Conservation (phyloP, 2,113 vertebrate species). For the Forbesichthys papilliferus region DNA sequence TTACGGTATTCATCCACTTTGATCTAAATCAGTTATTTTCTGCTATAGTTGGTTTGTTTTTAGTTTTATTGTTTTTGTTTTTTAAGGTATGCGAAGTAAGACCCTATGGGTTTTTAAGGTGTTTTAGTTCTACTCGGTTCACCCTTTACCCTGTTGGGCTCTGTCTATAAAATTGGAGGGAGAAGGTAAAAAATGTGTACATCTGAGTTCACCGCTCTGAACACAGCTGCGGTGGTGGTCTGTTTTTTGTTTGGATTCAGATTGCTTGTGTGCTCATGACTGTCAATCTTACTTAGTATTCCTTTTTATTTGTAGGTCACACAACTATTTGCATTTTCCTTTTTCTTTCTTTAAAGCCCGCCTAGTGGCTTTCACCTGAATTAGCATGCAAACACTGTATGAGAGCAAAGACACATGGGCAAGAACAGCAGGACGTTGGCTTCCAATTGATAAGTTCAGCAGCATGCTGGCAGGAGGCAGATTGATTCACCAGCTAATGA, state of each 20-base stretch:
- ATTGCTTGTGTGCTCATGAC: no score
- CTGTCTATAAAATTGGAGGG: no score
- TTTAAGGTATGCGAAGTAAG: no score
- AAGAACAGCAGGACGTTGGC: neutral
- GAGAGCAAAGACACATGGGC: conserved; percentile 12
- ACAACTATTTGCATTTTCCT: neutral
- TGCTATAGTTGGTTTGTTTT: conserved; percentile 60
- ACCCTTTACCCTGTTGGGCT: neutral
- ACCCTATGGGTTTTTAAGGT: neutral
- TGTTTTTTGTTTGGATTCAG: no score
- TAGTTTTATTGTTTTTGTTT: conserved; percentile 32
- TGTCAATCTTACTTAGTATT: neutral
- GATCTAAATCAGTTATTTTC: conserved; percentile 58
- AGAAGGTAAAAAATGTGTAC: no score
- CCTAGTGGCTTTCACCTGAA: conserved; percentile 36
- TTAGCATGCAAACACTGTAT: conserved; percentile 26
- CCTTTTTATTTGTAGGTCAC: neutral
- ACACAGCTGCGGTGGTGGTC: no score
- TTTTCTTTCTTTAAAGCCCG: conserved; percentile 2
- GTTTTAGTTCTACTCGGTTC: neutral
- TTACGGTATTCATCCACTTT: conserved; percentile 22
- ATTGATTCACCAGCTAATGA: conserved; percentile 21
- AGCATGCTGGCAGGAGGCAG: neutral
- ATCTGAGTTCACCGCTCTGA: no score
- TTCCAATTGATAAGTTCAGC: neutral